phyloP scores from a whole-genome alignment of 2,888 invertebrate species.

The Orthonychiurus folsomi region DNA sequence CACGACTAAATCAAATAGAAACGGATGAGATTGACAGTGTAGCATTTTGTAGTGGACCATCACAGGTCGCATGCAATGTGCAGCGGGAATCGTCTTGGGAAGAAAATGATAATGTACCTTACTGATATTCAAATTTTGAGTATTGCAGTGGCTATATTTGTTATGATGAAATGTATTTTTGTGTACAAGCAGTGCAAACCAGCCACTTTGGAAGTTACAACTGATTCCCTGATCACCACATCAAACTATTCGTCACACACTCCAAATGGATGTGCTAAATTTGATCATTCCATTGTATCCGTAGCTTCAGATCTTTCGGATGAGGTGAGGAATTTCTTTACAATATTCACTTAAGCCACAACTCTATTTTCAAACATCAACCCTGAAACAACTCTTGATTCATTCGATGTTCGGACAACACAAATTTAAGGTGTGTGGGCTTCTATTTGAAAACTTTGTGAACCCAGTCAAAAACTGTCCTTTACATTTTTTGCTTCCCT shows the following conservation, averaged over 20 bases:
- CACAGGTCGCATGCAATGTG: conserved; percentile 5
- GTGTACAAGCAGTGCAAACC: conserved; percentile 27
- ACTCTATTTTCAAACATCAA: no score
- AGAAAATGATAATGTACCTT: conserved; percentile 1
- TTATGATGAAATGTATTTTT: conserved; percentile 3
- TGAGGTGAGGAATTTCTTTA: conserved; percentile 11
- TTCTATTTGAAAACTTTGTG: no score
- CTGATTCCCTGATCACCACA: conserved; percentile 36
- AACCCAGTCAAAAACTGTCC: no score
- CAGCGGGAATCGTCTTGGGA: not conserved
- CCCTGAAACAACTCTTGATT: no score
- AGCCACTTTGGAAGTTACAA: conserved; percentile 36
- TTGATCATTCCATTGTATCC: not conserved
- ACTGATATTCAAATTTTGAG: not conserved
- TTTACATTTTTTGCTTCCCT: no score
- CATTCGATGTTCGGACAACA: not conserved
- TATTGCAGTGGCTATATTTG: not conserved
- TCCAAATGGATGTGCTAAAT: not conserved
- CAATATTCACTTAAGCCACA: no score
- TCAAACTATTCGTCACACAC: conserved; percentile 18
- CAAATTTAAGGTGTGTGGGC: no score
- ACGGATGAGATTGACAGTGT: conserved; percentile 33
- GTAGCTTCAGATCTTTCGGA: conserved; percentile 8
- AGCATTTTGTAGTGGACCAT: conserved; percentile 23
- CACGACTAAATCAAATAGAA: conserved; percentile 39